Percentiles rank a stretch among this genome's conserved stretches.
phyloP scores from a whole-genome alignment of 2,797 vertebrate genomes.

The Mormyrus hasselquistii region DNA sequence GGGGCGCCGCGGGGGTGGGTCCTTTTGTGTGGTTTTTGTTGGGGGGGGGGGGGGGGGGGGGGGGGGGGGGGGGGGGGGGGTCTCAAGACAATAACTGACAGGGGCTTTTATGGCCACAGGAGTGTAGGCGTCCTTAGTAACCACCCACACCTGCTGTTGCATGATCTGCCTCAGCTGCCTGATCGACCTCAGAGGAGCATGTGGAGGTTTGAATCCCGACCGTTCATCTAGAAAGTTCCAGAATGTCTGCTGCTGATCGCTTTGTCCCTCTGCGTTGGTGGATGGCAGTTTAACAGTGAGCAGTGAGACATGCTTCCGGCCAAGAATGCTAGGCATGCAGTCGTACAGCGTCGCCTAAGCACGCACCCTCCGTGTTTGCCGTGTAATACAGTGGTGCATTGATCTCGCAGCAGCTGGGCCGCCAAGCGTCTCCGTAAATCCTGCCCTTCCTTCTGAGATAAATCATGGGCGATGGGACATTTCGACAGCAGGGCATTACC shows the following conservation, averaged over 20 bases:
- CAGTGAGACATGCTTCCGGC: background rate
- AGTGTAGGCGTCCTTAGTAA: background rate
- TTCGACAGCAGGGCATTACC: background rate
- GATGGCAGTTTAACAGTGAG: background rate
- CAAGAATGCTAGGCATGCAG: background rate
- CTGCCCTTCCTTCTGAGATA: background rate
- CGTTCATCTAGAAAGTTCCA: background rate
- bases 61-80: no score
- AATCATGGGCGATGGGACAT: background rate
- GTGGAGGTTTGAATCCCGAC: background rate
- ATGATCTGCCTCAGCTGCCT: background rate
- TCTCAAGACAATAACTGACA: background rate
- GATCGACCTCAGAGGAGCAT: background rate
- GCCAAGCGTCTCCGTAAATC: background rate
- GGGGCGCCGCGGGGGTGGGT: no score
- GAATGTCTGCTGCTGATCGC: background rate
- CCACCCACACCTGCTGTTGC: background rate
- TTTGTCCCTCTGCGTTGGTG: background rate
- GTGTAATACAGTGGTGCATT: background rate
- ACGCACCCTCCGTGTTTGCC: background rate
- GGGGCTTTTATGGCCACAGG: background rate
- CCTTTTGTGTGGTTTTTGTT: no score
- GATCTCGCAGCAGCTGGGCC: conserved; percentile 10
- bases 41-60: no score
- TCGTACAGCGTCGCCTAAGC: background rate